These are phyloP conservation scores for Noturus placidus DNA, from an alignment of 2,113 vertebrate species.

Conservation along the genomic window DNA sequence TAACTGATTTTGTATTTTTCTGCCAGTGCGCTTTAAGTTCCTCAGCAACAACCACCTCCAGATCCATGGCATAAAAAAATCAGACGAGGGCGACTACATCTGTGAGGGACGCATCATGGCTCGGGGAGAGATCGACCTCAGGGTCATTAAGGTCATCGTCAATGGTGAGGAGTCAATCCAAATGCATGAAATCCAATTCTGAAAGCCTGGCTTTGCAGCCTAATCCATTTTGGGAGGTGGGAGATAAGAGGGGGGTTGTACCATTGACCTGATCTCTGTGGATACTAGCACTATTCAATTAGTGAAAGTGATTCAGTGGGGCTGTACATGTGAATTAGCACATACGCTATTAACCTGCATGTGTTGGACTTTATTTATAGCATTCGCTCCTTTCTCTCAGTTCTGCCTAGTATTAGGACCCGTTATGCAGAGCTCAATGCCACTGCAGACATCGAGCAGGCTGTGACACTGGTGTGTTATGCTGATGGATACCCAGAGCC, in stretches of 20 bases:
- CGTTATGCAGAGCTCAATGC: constrained; percentile 86
- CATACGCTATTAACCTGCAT: constrained; percentile 4
- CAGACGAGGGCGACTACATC: constrained; percentile 88
- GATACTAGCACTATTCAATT: constrained; percentile 12
- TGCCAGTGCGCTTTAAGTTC: constrained; percentile 83
- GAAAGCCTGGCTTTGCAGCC: constrained; percentile 15
- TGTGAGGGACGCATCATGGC: constrained; percentile 94
- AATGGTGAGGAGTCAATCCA: constrained; percentile 81
- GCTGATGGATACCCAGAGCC: constrained; percentile 94
- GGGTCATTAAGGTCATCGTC: constrained; percentile 87
- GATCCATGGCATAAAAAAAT: constrained; percentile 93
- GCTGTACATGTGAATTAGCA: neutral
- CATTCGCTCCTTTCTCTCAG: constrained; percentile 61
- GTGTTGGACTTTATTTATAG: constrained; percentile 14
- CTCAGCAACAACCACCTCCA: constrained; percentile 90
- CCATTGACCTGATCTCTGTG: neutral
- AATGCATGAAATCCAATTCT: neutral
- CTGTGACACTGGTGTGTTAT: constrained; percentile 86
- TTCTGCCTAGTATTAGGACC: constrained; percentile 88
- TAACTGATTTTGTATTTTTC: constrained; percentile 34
- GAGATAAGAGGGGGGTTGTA: neutral
- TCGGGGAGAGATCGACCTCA: constrained; percentile 93
- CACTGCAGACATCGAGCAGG: constrained; percentile 83
- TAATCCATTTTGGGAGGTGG: neutral
- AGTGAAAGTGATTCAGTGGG: constrained; percentile 5